Conservation (phyloP, 2,888 invertebrate genomes). For the Deilephila porcellus region DNA sequence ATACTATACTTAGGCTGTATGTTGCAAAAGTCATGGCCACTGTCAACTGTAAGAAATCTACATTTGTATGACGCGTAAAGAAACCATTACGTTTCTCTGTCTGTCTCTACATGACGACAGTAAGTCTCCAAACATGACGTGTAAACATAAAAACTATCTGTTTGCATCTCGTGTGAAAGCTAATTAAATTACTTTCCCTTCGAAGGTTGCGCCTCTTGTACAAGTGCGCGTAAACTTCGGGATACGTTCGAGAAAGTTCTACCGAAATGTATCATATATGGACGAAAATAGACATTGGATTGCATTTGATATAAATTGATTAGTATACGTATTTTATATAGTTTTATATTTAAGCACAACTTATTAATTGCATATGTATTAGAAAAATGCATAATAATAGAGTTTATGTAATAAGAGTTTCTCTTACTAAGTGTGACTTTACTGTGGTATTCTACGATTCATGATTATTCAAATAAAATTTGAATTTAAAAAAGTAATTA, state of each 20-base stretch:
- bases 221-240: slow-evolving; percentile 19
- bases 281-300: neutral
- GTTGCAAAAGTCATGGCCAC: neutral
- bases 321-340: neutral
- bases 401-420: no score
- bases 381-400: no score
- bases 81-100: no score
- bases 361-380: no score
- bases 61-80: no score
- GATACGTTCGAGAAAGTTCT: slow-evolving; percentile 19
- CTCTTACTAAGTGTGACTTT: no score
- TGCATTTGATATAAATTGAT: neutral
- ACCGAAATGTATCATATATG: neutral
- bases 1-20: neutral
- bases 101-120: neutral
- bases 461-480: no score
- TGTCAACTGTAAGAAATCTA: neutral
- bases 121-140: slow-evolving; percentile 7
- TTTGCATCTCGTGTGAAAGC: slow-evolving; percentile 35
- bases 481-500: no score
- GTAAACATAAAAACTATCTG: slow-evolving; percentile 14
- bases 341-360: no score
- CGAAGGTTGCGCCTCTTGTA: slow-evolving; percentile 33
- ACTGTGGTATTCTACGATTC: no score
- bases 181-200: slow-evolving; percentile 42